Base-by-base conservation (phyloP, 92 coral and sea anemone genomes). In the Virgularia gustaviana region DNA sequence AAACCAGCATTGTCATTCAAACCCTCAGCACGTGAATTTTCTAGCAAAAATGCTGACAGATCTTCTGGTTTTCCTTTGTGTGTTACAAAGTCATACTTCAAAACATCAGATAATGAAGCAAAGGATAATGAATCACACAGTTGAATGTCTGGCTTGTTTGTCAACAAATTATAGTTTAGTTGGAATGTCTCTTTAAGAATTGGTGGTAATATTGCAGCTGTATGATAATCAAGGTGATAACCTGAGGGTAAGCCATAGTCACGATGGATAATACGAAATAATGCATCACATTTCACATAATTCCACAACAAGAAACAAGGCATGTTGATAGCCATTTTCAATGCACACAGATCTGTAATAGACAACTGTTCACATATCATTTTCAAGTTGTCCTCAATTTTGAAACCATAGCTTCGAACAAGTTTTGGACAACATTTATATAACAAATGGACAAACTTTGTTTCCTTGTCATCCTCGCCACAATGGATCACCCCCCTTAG, bases 251-350 rank as follows among this genome's bases (percentile, higher is more conserved):
- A 33, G 4, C 75, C 75, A 30, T 68, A 35, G 25, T 68, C 75
- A 18, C 62, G 28, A n/a, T 68, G 75, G 34, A 68, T 49, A 2
- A 68, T 31, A 31, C 61, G 36, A 24, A 68, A 68, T 33, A 49
- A 18, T 49, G 49, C 61, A 10, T 34, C 37, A 16, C 60, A 42
- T 27, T 28, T 29, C 24, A 30, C 58, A 28, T 31, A 11, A 49
- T 68, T 68, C 75, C 75, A 68, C 61, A 68, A 35, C 51, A 68
- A 34, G 36, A 68, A 68, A 45, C 75, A 49, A 15, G 75, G 75
- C 75, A 68, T 68, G 24, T 68, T 49, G 49, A 68, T 68, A 0
- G 61, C 75, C 75, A 68, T 49, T 68, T 49, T 49, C 36, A 68
- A 34, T 5, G 75, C 75, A 29, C 75, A 20, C 33, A 31, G 59